Evolutionary conservation across 2,888 invertebrate genomes (phyloP).

Genomic region (Odontomyia ornata): DNA sequence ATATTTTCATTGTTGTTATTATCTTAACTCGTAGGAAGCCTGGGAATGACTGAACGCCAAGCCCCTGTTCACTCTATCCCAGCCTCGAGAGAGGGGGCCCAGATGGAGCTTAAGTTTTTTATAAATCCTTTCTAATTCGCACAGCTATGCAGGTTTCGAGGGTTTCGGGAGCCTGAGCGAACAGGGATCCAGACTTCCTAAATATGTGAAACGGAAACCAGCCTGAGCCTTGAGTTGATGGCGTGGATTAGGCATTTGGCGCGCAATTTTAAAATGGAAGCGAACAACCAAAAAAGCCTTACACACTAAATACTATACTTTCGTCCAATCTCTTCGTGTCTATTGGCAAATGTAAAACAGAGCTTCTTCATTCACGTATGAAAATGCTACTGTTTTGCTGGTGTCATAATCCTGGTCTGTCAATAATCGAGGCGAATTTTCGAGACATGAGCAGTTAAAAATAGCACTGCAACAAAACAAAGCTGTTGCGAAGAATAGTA

Average conservation of each 20-base stretch:
- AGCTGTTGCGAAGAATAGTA: too few species aligned
- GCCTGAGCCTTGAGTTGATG: neutral
- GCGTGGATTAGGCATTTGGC: neutral
- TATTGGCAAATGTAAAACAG: neutral
- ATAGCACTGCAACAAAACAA: too few species aligned
- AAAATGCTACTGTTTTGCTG: neutral
- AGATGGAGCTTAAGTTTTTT: neutral
- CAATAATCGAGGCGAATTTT: neutral
- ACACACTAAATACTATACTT: neutral
- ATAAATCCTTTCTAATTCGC: neutral
- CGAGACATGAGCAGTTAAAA: neutral
- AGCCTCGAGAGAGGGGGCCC: neutral
- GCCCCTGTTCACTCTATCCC: neutral
- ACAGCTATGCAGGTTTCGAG: neutral
- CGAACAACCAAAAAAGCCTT: neutral
- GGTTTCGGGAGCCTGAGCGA: neutral
- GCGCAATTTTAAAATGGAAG: neutral
- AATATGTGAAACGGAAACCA: neutral
- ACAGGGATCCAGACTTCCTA: neutral
- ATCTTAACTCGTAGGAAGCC: neutral
- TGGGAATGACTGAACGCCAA: neutral
- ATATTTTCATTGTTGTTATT: slow-evolving; percentile 16
- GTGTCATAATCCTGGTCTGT: slow-evolving; percentile 5
- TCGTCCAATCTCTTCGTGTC: neutral
- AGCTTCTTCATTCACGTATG: neutral